These are phyloP conservation scores for Camponotus vicinus DNA, from an alignment of 1,140 invertebrate species.

Conservation along the genomic window DNA sequence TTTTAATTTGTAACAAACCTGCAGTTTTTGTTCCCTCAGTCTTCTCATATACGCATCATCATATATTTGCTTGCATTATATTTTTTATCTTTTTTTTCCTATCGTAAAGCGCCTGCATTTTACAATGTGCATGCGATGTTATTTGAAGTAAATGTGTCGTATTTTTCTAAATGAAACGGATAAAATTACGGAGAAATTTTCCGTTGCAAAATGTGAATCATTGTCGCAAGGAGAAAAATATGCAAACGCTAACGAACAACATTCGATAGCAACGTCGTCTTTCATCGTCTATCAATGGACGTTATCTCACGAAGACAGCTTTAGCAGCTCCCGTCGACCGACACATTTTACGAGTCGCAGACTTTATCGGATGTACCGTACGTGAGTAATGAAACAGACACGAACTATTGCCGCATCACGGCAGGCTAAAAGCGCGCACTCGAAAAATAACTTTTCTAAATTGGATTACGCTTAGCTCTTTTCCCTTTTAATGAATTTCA, in stretches of 20 bases:
- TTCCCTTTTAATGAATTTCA: slow-evolving; percentile 24
- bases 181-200: background rate
- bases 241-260: background rate
- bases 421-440: background rate
- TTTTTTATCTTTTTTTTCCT: slow-evolving; percentile 10
- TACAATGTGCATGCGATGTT: background rate
- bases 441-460: slow-evolving; percentile 28
- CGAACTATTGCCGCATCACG: background rate
- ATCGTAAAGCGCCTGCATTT: background rate
- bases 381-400: slow-evolving; percentile 60
- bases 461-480: background rate
- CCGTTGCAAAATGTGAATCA: no score
- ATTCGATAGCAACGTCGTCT: background rate
- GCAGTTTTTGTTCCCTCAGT: slow-evolving; percentile 23
- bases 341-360: slow-evolving; percentile 29
- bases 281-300: background rate
- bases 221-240: background rate
- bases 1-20: slow-evolving; percentile 56
- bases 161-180: background rate
- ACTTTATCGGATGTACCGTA: slow-evolving; percentile 35
- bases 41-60: slow-evolving; percentile 15
- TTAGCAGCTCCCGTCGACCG: background rate
- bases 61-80: background rate
- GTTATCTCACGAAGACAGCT: slow-evolving; percentile 22
- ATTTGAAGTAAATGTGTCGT: background rate